phyloP scores from a whole-genome alignment of 2,888 invertebrate genomes.

The Electrophaes corylata region DNA sequence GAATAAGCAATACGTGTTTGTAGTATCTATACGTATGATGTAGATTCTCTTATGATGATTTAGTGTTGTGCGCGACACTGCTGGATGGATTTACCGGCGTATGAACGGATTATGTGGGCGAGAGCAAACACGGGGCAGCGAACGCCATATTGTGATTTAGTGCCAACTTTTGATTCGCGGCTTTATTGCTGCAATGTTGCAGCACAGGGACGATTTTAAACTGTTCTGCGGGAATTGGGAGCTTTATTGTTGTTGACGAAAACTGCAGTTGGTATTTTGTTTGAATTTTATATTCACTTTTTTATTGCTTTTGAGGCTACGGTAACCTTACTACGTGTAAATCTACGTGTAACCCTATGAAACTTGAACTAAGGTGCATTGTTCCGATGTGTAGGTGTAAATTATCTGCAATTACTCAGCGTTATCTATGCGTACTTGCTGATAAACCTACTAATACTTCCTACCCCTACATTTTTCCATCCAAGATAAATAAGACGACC shows the following conservation, averaged over 20 bases:
- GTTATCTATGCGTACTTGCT: constrained; percentile 62
- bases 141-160: constrained; percentile 82
- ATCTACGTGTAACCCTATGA: background rate
- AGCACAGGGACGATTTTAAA: constrained; percentile 54
- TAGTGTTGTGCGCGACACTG: constrained; percentile 76
- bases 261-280: constrained; percentile 2
- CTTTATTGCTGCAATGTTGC: constrained; percentile 70
- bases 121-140: constrained; percentile 82
- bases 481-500: constrained; percentile 79
- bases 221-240: constrained; percentile 5
- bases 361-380: background rate
- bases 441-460: constrained; percentile 71
- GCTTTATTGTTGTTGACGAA: constrained; percentile 3
- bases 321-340: background rate
- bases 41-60: constrained; percentile 84
- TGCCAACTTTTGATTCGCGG: constrained; percentile 80
- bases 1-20: constrained; percentile 54
- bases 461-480: constrained; percentile 70
- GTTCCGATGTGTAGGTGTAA: constrained; percentile 8
- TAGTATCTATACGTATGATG: constrained; percentile 45
- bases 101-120: constrained; percentile 84
- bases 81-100: constrained; percentile 82
- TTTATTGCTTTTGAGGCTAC: background rate
- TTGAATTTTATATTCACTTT: background rate
- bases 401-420: constrained; percentile 51